These are phyloP conservation scores for Menidia menidia DNA, from an alignment of 2,797 vertebrate species.

Conservation along the genomic window DNA sequence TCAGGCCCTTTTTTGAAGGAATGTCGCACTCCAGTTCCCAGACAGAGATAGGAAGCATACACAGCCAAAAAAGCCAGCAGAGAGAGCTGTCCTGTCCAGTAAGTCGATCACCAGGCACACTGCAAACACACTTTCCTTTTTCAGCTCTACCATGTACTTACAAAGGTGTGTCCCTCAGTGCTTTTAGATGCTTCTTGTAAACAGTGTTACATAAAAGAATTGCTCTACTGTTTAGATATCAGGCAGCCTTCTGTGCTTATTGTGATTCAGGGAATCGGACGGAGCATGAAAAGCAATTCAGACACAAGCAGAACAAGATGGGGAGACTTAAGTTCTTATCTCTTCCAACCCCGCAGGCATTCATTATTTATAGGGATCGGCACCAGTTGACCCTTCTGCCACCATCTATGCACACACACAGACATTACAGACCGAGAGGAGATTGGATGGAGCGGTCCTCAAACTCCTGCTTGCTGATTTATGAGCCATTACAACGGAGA, in stretches of 20 bases:
- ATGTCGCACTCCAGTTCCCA: conserved; percentile 88
- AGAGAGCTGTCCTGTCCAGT: conserved; percentile 76
- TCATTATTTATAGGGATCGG: conserved; percentile 72
- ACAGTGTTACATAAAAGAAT: conserved; percentile 51
- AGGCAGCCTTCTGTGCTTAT: conserved; percentile 36
- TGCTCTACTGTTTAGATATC: conserved; percentile 47
- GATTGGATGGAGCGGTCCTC: conserved; percentile 57
- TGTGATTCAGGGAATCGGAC: conserved; percentile 59
- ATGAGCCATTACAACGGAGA: conserved; percentile 60
- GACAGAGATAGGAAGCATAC: conserved; percentile 85
- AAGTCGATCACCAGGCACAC: conserved; percentile 61
- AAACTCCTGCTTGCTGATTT: conserved; percentile 68
- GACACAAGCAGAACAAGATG: conserved; percentile 21
- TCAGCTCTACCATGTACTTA: conserved; percentile 34
- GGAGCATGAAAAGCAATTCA: conserved; percentile 53
- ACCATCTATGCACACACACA: conserved; percentile 44
- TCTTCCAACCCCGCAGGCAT: conserved; percentile 40
- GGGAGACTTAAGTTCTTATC: conserved; percentile 33
- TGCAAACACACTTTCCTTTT: conserved; percentile 33
- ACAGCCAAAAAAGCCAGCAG: conserved; percentile 82
- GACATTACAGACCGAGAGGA: conserved; percentile 38
- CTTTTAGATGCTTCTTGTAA: conserved; percentile 31
- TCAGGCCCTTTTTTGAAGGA: conserved; percentile 86
- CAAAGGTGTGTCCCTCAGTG: conserved; percentile 17
- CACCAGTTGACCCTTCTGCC: conserved; percentile 57